Conservation (phyloP, 2,797 vertebrate genomes). For the Pantherophis vulpinus region DNA sequence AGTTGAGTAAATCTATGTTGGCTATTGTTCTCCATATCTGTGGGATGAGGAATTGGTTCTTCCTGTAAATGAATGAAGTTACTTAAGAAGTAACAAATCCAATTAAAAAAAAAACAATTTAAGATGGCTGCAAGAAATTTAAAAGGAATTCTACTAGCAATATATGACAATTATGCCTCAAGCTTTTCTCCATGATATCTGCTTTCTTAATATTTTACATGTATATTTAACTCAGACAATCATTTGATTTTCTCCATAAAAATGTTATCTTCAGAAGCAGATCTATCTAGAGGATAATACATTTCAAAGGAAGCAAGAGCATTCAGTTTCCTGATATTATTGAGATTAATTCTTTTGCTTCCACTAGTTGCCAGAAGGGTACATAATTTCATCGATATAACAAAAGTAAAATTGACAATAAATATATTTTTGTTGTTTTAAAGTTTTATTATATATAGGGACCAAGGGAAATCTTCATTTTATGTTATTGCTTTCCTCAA, state of each 20-base stretch:
- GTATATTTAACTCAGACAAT: neutral
- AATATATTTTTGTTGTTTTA: neutral
- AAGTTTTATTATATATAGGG: slow-evolving; percentile 19
- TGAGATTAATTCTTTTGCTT: neutral
- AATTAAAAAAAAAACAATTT: neutral
- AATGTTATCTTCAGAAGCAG: neutral
- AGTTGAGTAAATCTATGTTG: neutral
- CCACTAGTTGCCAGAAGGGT: neutral
- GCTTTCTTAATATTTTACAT: slow-evolving; percentile 23
- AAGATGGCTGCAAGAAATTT: neutral
- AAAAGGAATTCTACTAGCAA: slow-evolving; percentile 1
- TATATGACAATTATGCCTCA: neutral
- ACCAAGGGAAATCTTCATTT: slow-evolving; percentile 5
- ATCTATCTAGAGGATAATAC: slow-evolving; percentile 21
- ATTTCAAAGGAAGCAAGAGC: slow-evolving; percentile 20
- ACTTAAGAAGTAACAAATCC: neutral
- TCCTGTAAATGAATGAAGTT: neutral
- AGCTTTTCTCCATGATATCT: neutral
- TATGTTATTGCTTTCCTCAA: slow-evolving; percentile 21
- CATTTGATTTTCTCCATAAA: neutral
- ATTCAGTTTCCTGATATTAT: neutral
- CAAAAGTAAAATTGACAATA: slow-evolving; percentile 16
- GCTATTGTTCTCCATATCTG: neutral
- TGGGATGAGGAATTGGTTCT: neutral
- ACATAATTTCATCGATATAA: neutral